Base-by-base conservation (phyloP, 2,113 vertebrate species). In the Callaeas wilsoni region DNA sequence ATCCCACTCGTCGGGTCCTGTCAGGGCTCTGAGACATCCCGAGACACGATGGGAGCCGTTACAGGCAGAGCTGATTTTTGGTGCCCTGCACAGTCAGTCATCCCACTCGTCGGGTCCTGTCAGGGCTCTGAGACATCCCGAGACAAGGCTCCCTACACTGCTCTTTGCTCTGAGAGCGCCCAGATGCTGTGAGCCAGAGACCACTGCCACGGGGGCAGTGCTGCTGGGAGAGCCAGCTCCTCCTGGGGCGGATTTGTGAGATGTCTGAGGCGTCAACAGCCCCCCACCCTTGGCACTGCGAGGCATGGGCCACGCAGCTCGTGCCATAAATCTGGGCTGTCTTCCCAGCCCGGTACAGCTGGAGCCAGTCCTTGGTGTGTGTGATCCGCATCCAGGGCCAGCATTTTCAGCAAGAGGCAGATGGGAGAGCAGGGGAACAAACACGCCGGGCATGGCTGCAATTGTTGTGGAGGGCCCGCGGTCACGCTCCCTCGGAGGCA, bases 391-490 rank as follows among this genome's bases (percentile, higher is more conserved):
- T 16, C 65, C 90, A 68, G 62, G 18, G 65, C 77, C 74, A 69
- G 63, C 30, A 4, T 47, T 63, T 80, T 3, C 63, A 93, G 59
- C 42, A 25, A 33, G 81, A 60, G 71, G 46, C 83, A 75, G 77
- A 32, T 16, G 73, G 69, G 39, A 67, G 26, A 53, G n/a, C 33
- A 59, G 52, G 27, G 74, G 11, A 59, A 23, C 2, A 10, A 60
- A 69, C 10, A 13, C 0, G 0, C 26, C 0, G 3, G 63, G 46
- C 12, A 9, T 2, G 82, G 12, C 1, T 16, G 55, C 68, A 4
- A 0, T 16, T 16, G n/a, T 2, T 53, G 68, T 16, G 83, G 69
- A n/a, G n/a, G n/a, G n/a, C n/a, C 62, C 6, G 16, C 3, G 26
- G 15, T 30, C 68, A 7, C 17, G 7, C 41, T 39, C 8, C 2